Evolutionary conservation across 2,113 vertebrate genomes (phyloP), one percentile per base, ranked within the genome.

Genomic region (Alexandromys fortis): DNA sequence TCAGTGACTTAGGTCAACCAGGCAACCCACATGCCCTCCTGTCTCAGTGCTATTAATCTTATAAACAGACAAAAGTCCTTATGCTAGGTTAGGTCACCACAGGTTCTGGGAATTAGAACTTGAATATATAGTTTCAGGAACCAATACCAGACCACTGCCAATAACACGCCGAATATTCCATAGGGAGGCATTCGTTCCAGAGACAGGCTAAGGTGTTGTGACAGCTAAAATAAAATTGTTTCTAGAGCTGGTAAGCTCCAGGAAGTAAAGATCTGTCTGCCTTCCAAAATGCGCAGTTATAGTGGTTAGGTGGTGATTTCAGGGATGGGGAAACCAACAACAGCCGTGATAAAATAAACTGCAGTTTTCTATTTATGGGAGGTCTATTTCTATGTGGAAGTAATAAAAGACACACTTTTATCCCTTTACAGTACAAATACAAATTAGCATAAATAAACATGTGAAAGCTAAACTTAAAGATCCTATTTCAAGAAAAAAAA

Each of bases 381-480:
- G 12, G 33, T 90, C 63, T 67, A 24, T 94, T 93, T 94, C 87
- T 72, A n/a, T 47, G 45, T 2, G 76, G 35, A 94, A 91, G 63
- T 35, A 92, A 82, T 77, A 89, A 91, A 83, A 26, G 55, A 92
- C 16, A 78, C 12, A 30, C 24, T 76, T 55, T 77, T 86, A 58
- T 72, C 13, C 11, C 38, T 90, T 81, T 88, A 83, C 7, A 92
- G 0, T 73, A 91, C 81, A 89, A 97, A 72, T 58, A 94, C 89
- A 96, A 96, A 75, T 77, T 68, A 96, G 68, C 19, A 81, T 33
- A 94, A 94, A 63, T 61, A 97, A 92, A 89, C 86, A 87, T 85
- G n/a, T 35, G 7, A 96, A 97, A 89, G 30, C 17, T 87, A 91
- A 91, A 89, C 12, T 63, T 75, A 78, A n/a, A 94, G 35, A 85